phyloP scores from a whole-genome alignment of 2,888 invertebrate species.

The Pherbina coryleti region DNA sequence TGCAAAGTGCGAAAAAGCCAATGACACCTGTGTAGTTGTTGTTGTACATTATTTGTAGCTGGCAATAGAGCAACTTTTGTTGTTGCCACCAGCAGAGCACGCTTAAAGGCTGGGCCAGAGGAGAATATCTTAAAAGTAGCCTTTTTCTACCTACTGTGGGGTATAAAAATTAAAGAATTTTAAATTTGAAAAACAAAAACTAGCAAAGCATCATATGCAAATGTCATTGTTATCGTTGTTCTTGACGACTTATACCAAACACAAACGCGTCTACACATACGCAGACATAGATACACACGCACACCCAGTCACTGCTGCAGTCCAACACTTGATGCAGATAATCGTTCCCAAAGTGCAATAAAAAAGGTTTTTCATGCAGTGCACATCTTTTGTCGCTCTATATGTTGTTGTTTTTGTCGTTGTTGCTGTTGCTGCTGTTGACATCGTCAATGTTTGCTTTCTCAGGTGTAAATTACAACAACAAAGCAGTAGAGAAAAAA shows the following conservation, averaged over 20 bases:
- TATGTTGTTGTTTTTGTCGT: background rate
- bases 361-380: constrained; percentile 29
- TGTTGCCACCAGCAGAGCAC: background rate
- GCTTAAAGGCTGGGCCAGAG: too few relatives aligned
- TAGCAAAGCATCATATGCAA: background rate
- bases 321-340: constrained; percentile 28
- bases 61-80: background rate
- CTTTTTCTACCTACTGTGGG: too few relatives aligned
- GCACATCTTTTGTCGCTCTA: constrained; percentile 19
- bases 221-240: constrained; percentile 9
- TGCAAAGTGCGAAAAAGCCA: too few relatives aligned
- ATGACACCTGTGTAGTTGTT: background rate
- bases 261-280: constrained; percentile 18
- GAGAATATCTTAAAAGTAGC: too few relatives aligned
- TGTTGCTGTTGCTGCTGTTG: constrained; percentile 10
- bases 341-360: constrained; percentile 38
- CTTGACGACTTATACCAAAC: constrained; percentile 25
- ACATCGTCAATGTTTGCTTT: constrained; percentile 24
- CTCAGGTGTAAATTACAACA: constrained; percentile 28
- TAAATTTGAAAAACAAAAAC: too few relatives aligned
- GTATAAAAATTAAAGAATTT: too few relatives aligned
- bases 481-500: background rate
- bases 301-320: constrained; percentile 4
- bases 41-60: too few relatives aligned
- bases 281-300: background rate